Base-by-base conservation (phyloP, 2,888 invertebrate species). In the Drosophila kanekoi region DNA sequence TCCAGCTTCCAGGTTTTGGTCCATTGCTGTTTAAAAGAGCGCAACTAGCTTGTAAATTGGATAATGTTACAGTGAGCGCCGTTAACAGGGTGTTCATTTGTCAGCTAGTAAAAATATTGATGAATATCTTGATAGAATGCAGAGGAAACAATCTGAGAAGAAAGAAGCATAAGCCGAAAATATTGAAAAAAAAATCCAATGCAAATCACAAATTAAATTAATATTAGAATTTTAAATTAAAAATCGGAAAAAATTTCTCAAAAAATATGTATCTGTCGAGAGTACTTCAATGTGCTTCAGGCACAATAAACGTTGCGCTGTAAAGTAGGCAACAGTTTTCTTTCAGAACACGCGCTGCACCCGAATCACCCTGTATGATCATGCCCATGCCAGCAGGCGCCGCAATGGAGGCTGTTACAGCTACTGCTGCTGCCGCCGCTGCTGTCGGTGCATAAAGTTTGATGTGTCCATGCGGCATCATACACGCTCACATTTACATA, bases 381-480 rank as follows among this genome's bases (percentile, higher is more conserved):
- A 11, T 32, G 38, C n/a, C 20, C 35, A 40, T n/a, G 10, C 44
- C 16, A 20, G 18, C 40, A 18, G 45, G 28, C 44, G 45, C 23
- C 37, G 28, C 51, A 32, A 33, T 23, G 44, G 56, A 48, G 60
- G 61, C 63, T 56, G 52, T 43, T 49, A 18, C 35, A 56, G 59
- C 45, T 59, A 56, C 65, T 59, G 58, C 65, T 59, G 54, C 56
- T 62, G 63, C 33, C 67, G 79, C 23, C 48, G 68, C 43, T 62
- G 61, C 66, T 76, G 83, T 82, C 79, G 69, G 41, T 87, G 87
- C 87, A 91, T 91, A 89, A 90, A 91, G 84, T 91, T 91, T 91
- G 89, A 91, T 91, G 91, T 91, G 91, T 89, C 91, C 91, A 81
- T 86, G 91, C 81, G 90, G 91, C 81, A 78, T 83, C 88, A 86